Evolutionary conservation across 2,797 vertebrate species (phyloP).

Genomic region (Coendou prehensilis): DNA sequence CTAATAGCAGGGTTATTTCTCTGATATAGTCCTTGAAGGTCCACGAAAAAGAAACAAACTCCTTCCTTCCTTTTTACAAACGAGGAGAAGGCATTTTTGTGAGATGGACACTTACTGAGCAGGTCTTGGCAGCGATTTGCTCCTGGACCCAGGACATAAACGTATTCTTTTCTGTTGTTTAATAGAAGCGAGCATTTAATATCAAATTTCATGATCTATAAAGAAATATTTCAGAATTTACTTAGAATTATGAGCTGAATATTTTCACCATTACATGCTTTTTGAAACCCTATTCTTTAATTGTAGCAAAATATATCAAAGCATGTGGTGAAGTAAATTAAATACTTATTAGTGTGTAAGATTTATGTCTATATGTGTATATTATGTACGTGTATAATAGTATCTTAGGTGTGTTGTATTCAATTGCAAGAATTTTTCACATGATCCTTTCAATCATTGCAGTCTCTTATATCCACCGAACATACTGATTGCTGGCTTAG

Average conservation of each 20-base stretch:
- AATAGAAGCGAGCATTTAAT: neutral
- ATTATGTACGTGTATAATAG: neutral
- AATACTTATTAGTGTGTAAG: slow-evolving; percentile 29
- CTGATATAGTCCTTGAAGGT: neutral
- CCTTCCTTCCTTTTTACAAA: neutral
- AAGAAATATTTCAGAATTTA: slow-evolving; percentile 46
- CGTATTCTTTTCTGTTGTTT: slow-evolving; percentile 10
- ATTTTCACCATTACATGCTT: slow-evolving; percentile 57
- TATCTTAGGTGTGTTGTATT: neutral
- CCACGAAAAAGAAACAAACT: slow-evolving; percentile 32
- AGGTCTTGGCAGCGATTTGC: neutral
- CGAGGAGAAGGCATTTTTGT: slow-evolving; percentile 25
- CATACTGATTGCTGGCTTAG: neutral
- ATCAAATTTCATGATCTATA: slow-evolving; percentile 56
- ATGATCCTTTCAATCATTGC: neutral
- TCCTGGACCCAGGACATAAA: slow-evolving; percentile 38
- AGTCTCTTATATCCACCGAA: neutral
- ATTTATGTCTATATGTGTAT: neutral
- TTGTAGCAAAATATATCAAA: slow-evolving; percentile 59
- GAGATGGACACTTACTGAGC: neutral
- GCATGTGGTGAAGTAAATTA: slow-evolving; percentile 40
- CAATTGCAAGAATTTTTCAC: slow-evolving; percentile 20
- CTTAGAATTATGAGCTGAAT: slow-evolving; percentile 57
- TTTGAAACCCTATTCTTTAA: slow-evolving; percentile 27
- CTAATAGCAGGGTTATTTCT: neutral